A percentile compares a stretch with the other conserved stretches of the same genome.
These are phyloP conservation scores for Arge pagana DNA, from an alignment of 2,888 invertebrate species.

Conservation along the genomic window DNA sequence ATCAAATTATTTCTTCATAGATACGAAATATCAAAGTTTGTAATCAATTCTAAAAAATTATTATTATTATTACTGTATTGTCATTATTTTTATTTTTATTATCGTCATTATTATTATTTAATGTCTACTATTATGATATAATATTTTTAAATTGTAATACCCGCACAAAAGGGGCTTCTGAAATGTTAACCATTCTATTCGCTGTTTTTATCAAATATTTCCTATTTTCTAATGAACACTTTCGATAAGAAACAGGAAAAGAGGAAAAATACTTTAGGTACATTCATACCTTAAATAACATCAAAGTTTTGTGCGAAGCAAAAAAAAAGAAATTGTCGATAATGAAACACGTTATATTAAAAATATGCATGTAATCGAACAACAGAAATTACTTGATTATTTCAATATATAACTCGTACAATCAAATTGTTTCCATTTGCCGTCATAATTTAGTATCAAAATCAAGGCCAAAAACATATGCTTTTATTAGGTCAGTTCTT, in stretches of 20 bases:
- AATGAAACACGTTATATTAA: neutral
- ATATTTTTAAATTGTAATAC: conserved; percentile 1
- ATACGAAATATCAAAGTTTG: neutral
- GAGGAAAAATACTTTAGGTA: conserved; percentile 4
- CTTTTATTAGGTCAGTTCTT: conserved; percentile 53
- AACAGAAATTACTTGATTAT: conserved; percentile 5
- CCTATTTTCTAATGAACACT: no score
- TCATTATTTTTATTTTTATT: neutral
- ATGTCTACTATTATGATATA: neutral
- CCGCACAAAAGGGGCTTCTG: no score
- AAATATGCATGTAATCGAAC: no score
- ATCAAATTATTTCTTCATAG: neutral
- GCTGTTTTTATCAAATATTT: no score
- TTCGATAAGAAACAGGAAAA: conserved; percentile 8
- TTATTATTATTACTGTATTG: conserved; percentile 42
- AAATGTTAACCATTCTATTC: no score
- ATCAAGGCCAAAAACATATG: conserved; percentile 52
- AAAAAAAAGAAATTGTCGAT: neutral
- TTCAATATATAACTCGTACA: conserved; percentile 4
- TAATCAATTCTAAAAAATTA: conserved; percentile 46
- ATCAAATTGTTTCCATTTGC: conserved; percentile 1
- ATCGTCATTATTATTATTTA: neutral
- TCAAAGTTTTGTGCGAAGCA: neutral
- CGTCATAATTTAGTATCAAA: conserved; percentile 32
- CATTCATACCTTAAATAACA: neutral